Conservation (phyloP, 2,888 invertebrate genomes). For the Leuctra nigra region DNA sequence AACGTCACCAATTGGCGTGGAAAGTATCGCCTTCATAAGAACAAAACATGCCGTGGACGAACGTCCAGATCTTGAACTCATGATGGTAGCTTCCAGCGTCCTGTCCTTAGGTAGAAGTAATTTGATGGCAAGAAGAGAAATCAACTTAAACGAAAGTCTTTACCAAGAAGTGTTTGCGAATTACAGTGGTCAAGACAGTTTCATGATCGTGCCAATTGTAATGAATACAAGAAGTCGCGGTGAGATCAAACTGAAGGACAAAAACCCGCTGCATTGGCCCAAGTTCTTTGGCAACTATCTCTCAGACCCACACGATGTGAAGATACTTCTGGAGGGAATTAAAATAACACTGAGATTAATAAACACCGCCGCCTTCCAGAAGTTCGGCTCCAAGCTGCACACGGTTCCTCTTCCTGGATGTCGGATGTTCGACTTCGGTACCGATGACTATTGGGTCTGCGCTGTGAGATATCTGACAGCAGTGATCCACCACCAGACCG, state of each 20-base stretch:
- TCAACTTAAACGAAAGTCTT: slow-evolving; percentile 49
- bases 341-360: slow-evolving; percentile 47
- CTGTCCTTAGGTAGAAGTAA: no score
- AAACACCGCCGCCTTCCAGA: slow-evolving; percentile 68
- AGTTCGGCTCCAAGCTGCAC: slow-evolving; percentile 71
- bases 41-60: slow-evolving; percentile 43
- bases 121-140: no score
- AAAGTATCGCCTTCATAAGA: slow-evolving; percentile 40
- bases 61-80: slow-evolving; percentile 73
- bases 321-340: slow-evolving; percentile 70
- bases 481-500: slow-evolving; percentile 86
- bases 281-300: no score
- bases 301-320: no score
- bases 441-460: slow-evolving; percentile 81
- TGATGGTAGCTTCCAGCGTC: slow-evolving; percentile 64
- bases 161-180: slow-evolving; percentile 49
- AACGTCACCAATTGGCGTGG: slow-evolving; percentile 42
- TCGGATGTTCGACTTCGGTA: slow-evolving; percentile 60
- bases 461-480: slow-evolving; percentile 78
- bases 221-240: slow-evolving; percentile 53
- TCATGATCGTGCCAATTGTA: slow-evolving; percentile 66
- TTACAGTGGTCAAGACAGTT: slow-evolving; percentile 48
- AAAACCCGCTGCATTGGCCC: no score
- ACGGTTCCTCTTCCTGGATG: slow-evolving; percentile 73
- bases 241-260: slow-evolving; percentile 41